Conservation (phyloP, 2,888 invertebrate species). For the Agrypnus murinus region DNA sequence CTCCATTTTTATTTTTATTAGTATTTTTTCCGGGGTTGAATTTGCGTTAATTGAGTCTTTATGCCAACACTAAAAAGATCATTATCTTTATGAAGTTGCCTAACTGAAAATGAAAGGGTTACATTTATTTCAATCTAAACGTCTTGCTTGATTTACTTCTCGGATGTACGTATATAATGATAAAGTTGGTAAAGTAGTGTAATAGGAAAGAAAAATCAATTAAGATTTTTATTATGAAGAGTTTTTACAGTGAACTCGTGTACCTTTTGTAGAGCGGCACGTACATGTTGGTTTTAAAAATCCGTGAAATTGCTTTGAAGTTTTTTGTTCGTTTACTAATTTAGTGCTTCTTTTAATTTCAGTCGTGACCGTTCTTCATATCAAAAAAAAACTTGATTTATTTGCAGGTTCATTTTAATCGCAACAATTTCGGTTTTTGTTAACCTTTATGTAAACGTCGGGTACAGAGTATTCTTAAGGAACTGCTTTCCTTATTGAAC, state of each 20-base stretch:
- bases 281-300: conserved; percentile 33
- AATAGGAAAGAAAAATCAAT: conserved; percentile 20
- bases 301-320: conserved; percentile 30
- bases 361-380: background rate
- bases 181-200: background rate
- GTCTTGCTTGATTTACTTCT: background rate
- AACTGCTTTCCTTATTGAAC: no score
- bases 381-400: no score
- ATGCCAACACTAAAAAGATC: background rate
- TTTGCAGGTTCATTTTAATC: no score
- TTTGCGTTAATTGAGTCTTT: conserved; percentile 31
- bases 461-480: no score
- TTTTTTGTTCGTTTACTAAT: conserved; percentile 12
- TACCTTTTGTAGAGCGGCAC: conserved; percentile 21
- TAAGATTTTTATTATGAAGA: background rate
- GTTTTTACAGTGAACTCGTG: conserved; percentile 1
- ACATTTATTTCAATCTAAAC: conserved; percentile 1
- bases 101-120: background rate
- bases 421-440: no score
- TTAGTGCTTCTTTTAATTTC: conserved; percentile 17
- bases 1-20: background rate
- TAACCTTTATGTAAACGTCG: no score
- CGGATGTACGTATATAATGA: background rate
- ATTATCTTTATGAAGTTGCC: conserved; percentile 20
- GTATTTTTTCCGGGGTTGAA: no score